Evolutionary conservation across 2,797 vertebrate species (phyloP), one percentile per base, ranked within the genome.

Genomic region (Brachyrhaphis roseni): DNA sequence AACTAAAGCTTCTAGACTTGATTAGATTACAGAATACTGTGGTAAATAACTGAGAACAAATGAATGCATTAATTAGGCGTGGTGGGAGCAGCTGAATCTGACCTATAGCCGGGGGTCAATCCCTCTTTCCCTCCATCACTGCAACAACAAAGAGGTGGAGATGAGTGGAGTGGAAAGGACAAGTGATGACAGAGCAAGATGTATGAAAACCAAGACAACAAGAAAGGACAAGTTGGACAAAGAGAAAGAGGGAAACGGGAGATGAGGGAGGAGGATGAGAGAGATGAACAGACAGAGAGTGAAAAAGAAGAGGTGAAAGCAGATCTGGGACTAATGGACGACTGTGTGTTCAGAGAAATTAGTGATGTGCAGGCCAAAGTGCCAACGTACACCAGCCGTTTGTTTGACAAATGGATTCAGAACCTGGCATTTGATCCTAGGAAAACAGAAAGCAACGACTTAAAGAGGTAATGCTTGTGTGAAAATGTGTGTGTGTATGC

Each of bases 301-400:
- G 72, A 79, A 73, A 72, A 84, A 76, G 84, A 84, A 47, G 86
- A 88, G 91, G 90, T 93, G 93, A 95, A 93, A 94, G 89, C 91
- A 93, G 91, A 95, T 94, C 93, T 89, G 89, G 84, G 86, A 72
- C 93, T 93, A 94, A 94, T 94, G 93, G 92, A 93, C 23, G 76
- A 88, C 80, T 85, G 84, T 83, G 90, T 87, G 87, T 85, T 89
- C 80, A 74, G 85, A 83, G 84, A 83, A 91, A 87, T 91, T 90
- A 92, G 89, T 87, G 92, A 93, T 91, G 71, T 47, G 83, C 85
- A 82, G 90, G 83, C 71, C 88, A 41, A 82, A 88, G 86, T 76
- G 80, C 86, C 87, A 82, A 90, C 88, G 45, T 41, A 80, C 74
- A 78, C 84, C 89, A 51, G 85, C 82, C 74, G 82, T 79, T 90